Percentiles rank a stretch among this genome's conserved stretches.
phyloP scores from a whole-genome alignment of 2,113 vertebrate genomes.

The Pungitius pungitius region DNA sequence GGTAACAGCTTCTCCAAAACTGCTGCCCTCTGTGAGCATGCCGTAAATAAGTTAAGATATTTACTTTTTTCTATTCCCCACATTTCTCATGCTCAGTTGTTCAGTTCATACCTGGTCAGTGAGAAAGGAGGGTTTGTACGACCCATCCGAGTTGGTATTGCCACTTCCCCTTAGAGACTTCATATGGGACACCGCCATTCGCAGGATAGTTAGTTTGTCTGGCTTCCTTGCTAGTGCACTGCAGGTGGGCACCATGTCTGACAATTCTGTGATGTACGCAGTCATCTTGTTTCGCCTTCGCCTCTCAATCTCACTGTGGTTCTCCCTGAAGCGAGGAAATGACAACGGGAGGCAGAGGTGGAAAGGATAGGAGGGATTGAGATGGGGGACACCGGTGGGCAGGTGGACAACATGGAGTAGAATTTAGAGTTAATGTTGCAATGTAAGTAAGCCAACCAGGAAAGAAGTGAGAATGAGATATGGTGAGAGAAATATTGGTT shows the following conservation, averaged over 20 bases:
- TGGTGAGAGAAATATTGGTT: constrained; percentile 38
- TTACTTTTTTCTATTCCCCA: not conserved
- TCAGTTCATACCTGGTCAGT: constrained; percentile 88
- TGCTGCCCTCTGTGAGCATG: not conserved
- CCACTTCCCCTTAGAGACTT: constrained; percentile 92
- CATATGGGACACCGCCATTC: constrained; percentile 99
- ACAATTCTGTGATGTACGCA: constrained; percentile 84
- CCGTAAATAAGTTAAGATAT: not conserved
- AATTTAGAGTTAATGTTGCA: constrained; percentile 65
- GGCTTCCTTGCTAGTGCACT: constrained; percentile 96
- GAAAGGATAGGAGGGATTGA: constrained; percentile 55
- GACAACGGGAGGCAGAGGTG: constrained; percentile 51
- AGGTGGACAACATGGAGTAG: constrained; percentile 68
- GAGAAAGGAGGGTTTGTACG: constrained; percentile 96
- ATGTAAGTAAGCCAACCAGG: constrained; percentile 41
- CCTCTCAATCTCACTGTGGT: constrained; percentile 84
- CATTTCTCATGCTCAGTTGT: not conserved
- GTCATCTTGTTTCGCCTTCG: constrained; percentile 83
- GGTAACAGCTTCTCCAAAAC: not conserved
- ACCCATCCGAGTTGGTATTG: constrained; percentile 89
- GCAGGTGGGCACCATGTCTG: constrained; percentile 98
- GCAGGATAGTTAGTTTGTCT: constrained; percentile 96
- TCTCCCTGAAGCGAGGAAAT: constrained; percentile 69
- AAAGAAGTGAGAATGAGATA: constrained; percentile 38
- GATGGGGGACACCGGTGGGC: constrained; percentile 52